Conservation (phyloP, 2,797 vertebrate genomes). For the Lagocephalus sceleratus region DNA sequence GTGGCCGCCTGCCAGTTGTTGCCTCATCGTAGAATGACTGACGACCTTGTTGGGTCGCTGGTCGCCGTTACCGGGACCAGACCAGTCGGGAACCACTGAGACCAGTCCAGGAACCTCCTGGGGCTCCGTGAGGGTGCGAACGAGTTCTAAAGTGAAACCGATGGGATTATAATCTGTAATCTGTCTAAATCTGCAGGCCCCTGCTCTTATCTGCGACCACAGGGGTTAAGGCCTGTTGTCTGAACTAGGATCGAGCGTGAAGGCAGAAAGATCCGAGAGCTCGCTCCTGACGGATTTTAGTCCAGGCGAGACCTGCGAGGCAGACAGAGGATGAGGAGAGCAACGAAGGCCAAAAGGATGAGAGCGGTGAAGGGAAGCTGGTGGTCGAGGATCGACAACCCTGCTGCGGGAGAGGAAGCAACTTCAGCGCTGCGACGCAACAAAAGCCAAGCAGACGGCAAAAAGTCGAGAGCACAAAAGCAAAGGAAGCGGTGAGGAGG, state of each 20-base stretch:
- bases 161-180: no score
- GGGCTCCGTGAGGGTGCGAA: no score
- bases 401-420: constrained; percentile 13
- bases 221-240: constrained; percentile 2
- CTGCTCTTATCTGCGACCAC: no score
- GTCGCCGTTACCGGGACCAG: no score
- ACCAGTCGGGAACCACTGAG: no score
- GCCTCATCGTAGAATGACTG: no score
- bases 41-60: no score
- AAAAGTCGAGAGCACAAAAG: constrained; percentile 37
- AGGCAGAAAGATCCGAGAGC: constrained; percentile 48
- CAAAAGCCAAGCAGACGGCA: constrained; percentile 24
- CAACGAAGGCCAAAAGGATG: constrained; percentile 22
- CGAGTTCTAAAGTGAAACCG: no score
- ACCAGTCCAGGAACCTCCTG: no score
- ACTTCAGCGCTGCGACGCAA: constrained; percentile 52
- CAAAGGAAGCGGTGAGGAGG: constrained; percentile 43
- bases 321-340: constrained; percentile 54
- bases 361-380: constrained; percentile 21
- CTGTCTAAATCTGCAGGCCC: no score
- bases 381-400: constrained; percentile 30
- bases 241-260: constrained; percentile 48
- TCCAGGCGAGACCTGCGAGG: constrained; percentile 67
- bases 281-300: constrained; percentile 55
- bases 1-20: no score